Base-by-base conservation (phyloP, 2,797 vertebrate genomes). In the Aulostomus chinensis region DNA sequence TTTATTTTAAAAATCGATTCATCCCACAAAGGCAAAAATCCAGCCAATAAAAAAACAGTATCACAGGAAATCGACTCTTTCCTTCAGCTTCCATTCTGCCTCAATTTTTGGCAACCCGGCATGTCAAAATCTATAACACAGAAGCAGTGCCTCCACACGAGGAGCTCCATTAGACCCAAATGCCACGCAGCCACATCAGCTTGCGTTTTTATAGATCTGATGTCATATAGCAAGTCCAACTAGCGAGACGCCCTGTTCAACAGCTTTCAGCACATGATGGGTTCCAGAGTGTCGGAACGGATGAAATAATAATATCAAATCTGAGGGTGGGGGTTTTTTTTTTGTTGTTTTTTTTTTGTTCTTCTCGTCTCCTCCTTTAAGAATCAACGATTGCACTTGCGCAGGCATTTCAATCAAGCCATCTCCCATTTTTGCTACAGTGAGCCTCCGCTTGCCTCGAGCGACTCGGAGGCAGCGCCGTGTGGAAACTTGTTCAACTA, bases 401-500 rank as follows among this genome's bases (percentile, higher is more conserved):
- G 18, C 32, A 30, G 33, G 57, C 42, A 31, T 65, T 66, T 70
- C 45, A 56, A 63, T 63, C 54, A 28, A 39, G 22, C 10, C 1
- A 7, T 43, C 59, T 63, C n/a, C 26, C 10, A 5, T 58, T 54
- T 30, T 35, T 13, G 9, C 34, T 9, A 1, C 46, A 6, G 35
- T 4, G 7, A 53, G 40, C 39, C 18, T 30, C 39, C 1, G 3
- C 13, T 24, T 12, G 55, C 70, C 73, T 55, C 9, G 3, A 62
- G 74, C 48, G 1, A 25, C 58, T 26, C 1, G 12, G 51, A 34
- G 29, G 62, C 57, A 17, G 42, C 11, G 5, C 51, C 1, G 54
- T 29, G 39, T 33, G 55, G 49, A 78, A 78, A 80, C 60, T 60
- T 76, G 57, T 68, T 60, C 31, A 35, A 29, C 64, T 74, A 64